Conservation (phyloP, 2,797 vertebrate genomes). For the Eutrigla gurnardus region DNA sequence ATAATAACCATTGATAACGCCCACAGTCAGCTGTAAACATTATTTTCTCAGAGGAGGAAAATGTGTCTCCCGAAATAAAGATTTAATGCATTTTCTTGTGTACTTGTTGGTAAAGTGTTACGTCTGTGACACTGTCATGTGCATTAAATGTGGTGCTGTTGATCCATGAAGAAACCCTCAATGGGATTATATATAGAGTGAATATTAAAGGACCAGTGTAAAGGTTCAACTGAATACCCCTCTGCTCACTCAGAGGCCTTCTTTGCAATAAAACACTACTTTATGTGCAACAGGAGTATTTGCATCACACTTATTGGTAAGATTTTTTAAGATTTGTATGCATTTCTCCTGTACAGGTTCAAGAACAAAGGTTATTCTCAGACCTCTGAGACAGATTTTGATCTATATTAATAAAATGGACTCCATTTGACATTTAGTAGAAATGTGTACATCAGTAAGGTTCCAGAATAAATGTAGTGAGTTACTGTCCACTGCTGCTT, state of each 20-base stretch:
- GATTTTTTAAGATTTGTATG: too few relatives aligned
- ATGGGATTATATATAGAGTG: too few relatives aligned
- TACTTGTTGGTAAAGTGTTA: background rate
- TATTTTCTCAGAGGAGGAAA: too few relatives aligned
- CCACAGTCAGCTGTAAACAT: background rate
- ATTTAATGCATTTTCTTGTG: background rate
- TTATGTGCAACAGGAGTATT: too few relatives aligned
- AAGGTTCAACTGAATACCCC: too few relatives aligned
- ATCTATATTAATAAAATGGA: background rate
- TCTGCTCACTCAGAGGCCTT: too few relatives aligned
- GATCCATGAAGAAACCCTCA: slow-evolving; percentile 1
- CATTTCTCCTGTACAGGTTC: too few relatives aligned
- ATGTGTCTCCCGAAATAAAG: background rate
- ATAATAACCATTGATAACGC: too few relatives aligned
- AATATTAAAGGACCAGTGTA: too few relatives aligned
- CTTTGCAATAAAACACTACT: too few relatives aligned
- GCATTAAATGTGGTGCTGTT: background rate
- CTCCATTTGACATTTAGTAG: background rate
- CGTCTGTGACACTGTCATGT: background rate
- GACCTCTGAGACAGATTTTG: background rate
- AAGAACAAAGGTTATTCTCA: background rate
- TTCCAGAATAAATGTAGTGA: background rate
- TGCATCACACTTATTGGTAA: too few relatives aligned
- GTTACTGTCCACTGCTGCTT: slow-evolving; percentile 3
- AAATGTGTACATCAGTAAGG: background rate